Conservation (phyloP, 2,113 vertebrate genomes). For the Porphyrio hochstetteri region DNA sequence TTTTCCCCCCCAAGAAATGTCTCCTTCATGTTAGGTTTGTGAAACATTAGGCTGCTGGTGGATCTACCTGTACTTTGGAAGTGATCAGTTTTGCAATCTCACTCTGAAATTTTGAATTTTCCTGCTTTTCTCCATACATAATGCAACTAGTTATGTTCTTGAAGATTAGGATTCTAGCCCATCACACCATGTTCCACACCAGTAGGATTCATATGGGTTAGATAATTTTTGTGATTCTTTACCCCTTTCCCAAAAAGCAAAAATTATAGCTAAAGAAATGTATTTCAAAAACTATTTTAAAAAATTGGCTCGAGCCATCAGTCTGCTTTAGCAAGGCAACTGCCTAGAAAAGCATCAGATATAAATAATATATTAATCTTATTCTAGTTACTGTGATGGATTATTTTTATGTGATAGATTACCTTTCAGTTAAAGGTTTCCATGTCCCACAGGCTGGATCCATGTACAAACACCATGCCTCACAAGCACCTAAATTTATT, state of each 20-base stretch:
- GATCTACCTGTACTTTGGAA: neutral
- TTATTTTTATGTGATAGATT: neutral
- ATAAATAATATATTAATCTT: neutral
- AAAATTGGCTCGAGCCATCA: neutral
- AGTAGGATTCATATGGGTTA: neutral
- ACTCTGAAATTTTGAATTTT: neutral
- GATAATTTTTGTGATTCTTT: neutral
- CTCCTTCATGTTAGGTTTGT: neutral
- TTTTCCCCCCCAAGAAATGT: neutral
- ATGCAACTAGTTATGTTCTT: neutral
- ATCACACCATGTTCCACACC: neutral
- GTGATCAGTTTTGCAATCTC: neutral
- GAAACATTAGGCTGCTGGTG: neutral
- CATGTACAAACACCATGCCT: neutral
- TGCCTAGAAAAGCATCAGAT: neutral
- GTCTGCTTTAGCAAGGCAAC: neutral
- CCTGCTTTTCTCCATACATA: neutral
- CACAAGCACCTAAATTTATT: neutral
- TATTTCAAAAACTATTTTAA: neutral
- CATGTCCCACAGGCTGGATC: neutral
- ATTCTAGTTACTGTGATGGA: neutral
- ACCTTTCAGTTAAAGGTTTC: neutral
- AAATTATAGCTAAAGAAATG: neutral
- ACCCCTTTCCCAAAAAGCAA: neutral
- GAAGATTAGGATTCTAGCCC: neutral